Evolutionary conservation across 2,888 invertebrate genomes (phyloP).

Genomic region (Cosmia pyralina): DNA sequence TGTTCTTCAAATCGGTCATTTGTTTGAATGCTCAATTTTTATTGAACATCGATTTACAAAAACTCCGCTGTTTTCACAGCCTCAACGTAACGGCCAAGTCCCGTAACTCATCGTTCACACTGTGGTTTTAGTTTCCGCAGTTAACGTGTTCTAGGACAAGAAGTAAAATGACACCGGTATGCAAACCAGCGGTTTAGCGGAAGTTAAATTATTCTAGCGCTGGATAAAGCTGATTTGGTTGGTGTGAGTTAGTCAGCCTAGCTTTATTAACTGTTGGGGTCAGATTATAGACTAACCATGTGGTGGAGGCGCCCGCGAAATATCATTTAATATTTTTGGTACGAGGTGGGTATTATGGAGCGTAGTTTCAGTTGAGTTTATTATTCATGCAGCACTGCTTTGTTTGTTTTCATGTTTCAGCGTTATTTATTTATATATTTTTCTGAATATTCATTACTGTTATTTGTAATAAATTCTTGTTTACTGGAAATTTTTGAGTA

Average conservation of each 20-base stretch:
- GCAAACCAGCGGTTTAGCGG: slow-evolving; percentile 54
- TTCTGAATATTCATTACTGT: not conserved
- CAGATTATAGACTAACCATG: not conserved
- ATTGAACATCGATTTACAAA: slow-evolving; percentile 1
- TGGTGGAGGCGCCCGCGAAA: not conserved
- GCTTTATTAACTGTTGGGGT: slow-evolving; percentile 29
- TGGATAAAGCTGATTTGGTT: slow-evolving; percentile 48
- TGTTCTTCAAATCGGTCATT: not conserved
- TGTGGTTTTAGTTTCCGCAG: slow-evolving; percentile 70
- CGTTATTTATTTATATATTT: not conserved
- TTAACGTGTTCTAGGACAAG: slow-evolving; percentile 59
- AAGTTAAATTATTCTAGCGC: slow-evolving; percentile 50
- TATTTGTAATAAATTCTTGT: not conserved
- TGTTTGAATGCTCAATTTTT: not conserved
- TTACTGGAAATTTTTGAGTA: not conserved
- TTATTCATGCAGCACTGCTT: slow-evolving; percentile 21
- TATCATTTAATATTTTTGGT: slow-evolving; percentile 30
- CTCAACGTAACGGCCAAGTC: slow-evolving; percentile 61
- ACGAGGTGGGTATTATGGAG: slow-evolving; percentile 4
- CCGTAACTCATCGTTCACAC: slow-evolving; percentile 72
- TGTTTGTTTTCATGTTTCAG: slow-evolving; percentile 13
- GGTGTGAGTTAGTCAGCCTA: slow-evolving; percentile 31
- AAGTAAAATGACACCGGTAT: slow-evolving; percentile 55
- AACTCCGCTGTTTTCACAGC: slow-evolving; percentile 52
- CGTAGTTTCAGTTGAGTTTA: slow-evolving; percentile 18